Evolutionary conservation across 2,797 vertebrate species (phyloP), one percentile per base, ranked within the genome.

Genomic region (Myoxocephalus aenaeus): DNA sequence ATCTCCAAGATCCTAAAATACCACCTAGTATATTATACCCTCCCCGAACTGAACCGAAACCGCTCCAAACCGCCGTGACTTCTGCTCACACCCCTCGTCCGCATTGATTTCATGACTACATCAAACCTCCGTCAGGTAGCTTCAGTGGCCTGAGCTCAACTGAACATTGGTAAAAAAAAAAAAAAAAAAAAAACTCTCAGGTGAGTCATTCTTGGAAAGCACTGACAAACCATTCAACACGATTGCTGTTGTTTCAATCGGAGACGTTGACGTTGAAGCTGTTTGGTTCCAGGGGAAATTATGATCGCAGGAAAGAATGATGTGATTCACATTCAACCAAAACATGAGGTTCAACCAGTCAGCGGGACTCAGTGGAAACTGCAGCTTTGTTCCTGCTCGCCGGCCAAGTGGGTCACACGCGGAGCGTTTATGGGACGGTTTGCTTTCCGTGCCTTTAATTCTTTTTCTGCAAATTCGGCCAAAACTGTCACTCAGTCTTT

Each of bases 331-430:
- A 48, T 69, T 73, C 17, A 17, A 25, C 42, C 5, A 44, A 56
- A 80, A 78, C 53, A 27, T 10, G 66, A 65, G 17, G 59, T 44
- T 27, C 18, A 15, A 11, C 1, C 42, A 12, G 68, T 77, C 69
- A 59, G 70, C 73, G 29, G 61, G 54, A 40, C 17, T 53, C 59
- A 1, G 34, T 66, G 83, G 80, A 82, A 82, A 82, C 34, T 48
- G 44, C 77, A 67, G 61, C 76, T 64, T 77, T 71, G 10, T 82
- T 80, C 74, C 70, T 46, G 3, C 15, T 5, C 2, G 6, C 0
- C 15, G 53, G 70, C 84, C 80, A 83, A 83, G 12, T 81, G 56
- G 75, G 75, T 79, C 84, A 58, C 61, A 66, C 18, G 42, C 27
- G 64, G 7, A 22, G 10, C 25, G 4, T 44, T 38, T 9, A 7